Percentiles rank a stretch among this genome's conserved stretches.
These are phyloP conservation scores for Anguilla japonica DNA, from an alignment of 2,113 vertebrate species.

Conservation along the genomic window DNA sequence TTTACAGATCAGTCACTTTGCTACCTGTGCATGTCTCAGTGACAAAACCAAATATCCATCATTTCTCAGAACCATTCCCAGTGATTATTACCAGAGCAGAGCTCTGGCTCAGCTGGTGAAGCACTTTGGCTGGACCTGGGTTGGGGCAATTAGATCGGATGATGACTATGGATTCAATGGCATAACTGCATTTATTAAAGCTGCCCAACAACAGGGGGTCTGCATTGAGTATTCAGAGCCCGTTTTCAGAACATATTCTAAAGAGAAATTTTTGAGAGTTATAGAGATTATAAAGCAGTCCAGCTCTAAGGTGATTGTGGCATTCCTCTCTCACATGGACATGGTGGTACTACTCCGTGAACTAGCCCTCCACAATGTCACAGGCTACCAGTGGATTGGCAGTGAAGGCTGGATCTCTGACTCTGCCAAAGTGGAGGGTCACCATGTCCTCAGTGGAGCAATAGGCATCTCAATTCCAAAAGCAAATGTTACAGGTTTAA, in stretches of 20 bases:
- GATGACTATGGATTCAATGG: conserved; percentile 38
- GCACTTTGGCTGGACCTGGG: conserved; percentile 20
- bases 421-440: conserved; percentile 46
- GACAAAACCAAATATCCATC: conserved; percentile 57
- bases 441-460: conserved; percentile 61
- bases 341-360: conserved; percentile 52
- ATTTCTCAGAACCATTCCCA: conserved; percentile 43
- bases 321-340: conserved; percentile 59
- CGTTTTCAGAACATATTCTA: conserved; percentile 60
- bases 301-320: conserved; percentile 61
- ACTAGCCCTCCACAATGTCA: conserved; percentile 60
- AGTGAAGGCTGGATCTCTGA: conserved; percentile 68
- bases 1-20: conserved; percentile 64
- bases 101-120: conserved; percentile 39
- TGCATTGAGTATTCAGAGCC: conserved; percentile 59
- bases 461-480: conserved; percentile 63
- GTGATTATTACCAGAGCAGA: conserved; percentile 55
- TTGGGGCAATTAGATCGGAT: conserved; percentile 18
- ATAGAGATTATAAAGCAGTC: conserved; percentile 60
- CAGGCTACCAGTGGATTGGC: conserved; percentile 70
- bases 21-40: conserved; percentile 68
- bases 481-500: conserved; percentile 46
- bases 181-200: conserved; percentile 53
- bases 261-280: conserved; percentile 51
- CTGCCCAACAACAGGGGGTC: conserved; percentile 40